Base-by-base conservation (phyloP, 2,113 vertebrate species). In the Rhea pennata region DNA sequence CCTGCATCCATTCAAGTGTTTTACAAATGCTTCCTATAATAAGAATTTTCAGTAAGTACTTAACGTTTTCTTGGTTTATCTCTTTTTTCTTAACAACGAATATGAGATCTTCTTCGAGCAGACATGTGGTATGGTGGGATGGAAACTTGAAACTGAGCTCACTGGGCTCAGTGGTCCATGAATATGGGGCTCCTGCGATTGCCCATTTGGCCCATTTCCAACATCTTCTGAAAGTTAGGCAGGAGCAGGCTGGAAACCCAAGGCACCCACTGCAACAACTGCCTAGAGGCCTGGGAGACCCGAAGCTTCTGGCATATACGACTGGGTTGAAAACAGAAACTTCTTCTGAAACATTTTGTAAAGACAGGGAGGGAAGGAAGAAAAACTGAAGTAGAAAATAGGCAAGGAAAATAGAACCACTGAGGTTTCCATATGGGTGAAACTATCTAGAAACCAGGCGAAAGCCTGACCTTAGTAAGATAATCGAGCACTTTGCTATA, bases 11-110 rank as follows among this genome's bases (percentile, higher is more conserved):
- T 70, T 58, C 17, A 71, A 67, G n/a, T 19, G 9, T 83, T 85
- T 54, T 79, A 24, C 39, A 73, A 54, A 74, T 27, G 33, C 31
- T 82, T 72, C 74, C 62, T 17, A 15, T 33, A 91, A 82, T 72
- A 67, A 1, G 5, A 84, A 19, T 67, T 87, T 54, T 83, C 31
- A 56, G 64, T 59, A 66, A 50, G 40, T 62, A 66, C 23, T 83
- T 26, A 44, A 0, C 66, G 36, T 85, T 91, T 87, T 70, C 53
- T 0, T 0, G 12, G 11, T 90, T 88, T 74, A n/a, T 62, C 46
- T 83, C 78, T 59, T 62, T 73, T 78, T 76, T 78, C 0, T 0
- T 59, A 83, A 64, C 5, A 58, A 56, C 0, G 0, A 56, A 69
- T 66, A 12, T 15, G 58, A 67, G 20, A 26, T 54, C 86, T 36